Conservation (phyloP, 2,113 vertebrate genomes). For the Lasiurus borealis region DNA sequence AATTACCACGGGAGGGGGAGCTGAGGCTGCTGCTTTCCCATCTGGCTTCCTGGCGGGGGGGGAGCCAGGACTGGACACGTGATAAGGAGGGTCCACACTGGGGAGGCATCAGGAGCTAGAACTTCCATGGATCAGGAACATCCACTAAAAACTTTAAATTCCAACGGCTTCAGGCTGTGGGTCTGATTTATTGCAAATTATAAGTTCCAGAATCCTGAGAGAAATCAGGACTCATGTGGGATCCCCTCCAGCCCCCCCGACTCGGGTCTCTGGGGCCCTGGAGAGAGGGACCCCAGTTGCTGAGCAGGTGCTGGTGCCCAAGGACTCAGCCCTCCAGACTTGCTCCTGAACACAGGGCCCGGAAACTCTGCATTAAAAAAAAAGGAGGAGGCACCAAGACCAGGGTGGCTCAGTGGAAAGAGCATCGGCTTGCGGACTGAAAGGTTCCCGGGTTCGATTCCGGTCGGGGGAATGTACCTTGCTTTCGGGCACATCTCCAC, state of each 20-base stretch:
- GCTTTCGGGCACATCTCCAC: too few species aligned
- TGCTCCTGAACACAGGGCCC: neutral
- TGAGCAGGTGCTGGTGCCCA: neutral
- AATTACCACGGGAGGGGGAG: neutral
- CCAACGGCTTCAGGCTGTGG: neutral
- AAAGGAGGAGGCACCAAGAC: too few species aligned
- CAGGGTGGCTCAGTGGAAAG: too few species aligned
- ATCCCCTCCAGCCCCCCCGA: neutral
- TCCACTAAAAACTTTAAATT: constrained; percentile 1
- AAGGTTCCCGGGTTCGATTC: too few species aligned
- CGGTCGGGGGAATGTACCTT: too few species aligned
- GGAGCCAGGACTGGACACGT: neutral
- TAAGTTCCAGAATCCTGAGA: neutral
- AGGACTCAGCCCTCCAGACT: neutral
- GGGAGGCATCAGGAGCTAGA: neutral
- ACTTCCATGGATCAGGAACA: neutral
- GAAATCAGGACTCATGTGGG: neutral
- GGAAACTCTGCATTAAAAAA: neutral
- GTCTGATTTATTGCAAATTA: neutral
- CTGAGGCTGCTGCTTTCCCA: neutral
- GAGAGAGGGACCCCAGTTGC: neutral
- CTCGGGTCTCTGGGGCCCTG: neutral
- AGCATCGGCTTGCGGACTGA: too few species aligned
- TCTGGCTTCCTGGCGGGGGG: neutral
- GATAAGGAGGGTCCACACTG: neutral